Conservation (phyloP, 2,113 vertebrate species). For the Salminus brasiliensis region DNA sequence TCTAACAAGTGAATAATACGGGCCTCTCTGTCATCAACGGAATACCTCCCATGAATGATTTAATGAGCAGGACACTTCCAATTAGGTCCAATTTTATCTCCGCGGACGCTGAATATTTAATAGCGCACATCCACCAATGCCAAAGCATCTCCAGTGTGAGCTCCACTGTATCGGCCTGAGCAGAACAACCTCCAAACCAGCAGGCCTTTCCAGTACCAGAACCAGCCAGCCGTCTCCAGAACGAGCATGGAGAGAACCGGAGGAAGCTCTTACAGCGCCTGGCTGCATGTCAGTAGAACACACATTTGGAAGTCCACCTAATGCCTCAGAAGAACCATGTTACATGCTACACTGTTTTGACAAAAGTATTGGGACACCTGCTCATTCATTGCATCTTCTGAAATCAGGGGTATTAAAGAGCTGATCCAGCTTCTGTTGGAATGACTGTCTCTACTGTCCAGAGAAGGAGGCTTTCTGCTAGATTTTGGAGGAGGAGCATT, state of each 20-base stretch:
- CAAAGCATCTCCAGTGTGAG: constrained; percentile 3
- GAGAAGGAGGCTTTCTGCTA: too few species aligned
- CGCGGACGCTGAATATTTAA: constrained; percentile 52
- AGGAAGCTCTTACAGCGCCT: not conserved
- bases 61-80: constrained; percentile 44
- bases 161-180: constrained; percentile 2
- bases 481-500: too few species aligned
- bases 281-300: not conserved
- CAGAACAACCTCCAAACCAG: not conserved
- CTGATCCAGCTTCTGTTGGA: too few species aligned
- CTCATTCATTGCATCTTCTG: too few species aligned
- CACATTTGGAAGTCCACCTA: too few species aligned
- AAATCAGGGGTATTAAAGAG: too few species aligned
- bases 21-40: constrained; percentile 30
- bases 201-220: not conserved
- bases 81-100: constrained; percentile 55
- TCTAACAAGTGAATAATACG: constrained; percentile 41
- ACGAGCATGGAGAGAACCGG: not conserved
- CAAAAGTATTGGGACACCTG: too few species aligned
- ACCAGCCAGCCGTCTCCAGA: not conserved
- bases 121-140: constrained; percentile 44
- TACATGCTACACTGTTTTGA: too few species aligned
- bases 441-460: too few species aligned
- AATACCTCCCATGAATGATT: constrained; percentile 52
- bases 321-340: too few species aligned